Conservation (phyloP, 2,113 vertebrate species). For the Calidris pygmaea region DNA sequence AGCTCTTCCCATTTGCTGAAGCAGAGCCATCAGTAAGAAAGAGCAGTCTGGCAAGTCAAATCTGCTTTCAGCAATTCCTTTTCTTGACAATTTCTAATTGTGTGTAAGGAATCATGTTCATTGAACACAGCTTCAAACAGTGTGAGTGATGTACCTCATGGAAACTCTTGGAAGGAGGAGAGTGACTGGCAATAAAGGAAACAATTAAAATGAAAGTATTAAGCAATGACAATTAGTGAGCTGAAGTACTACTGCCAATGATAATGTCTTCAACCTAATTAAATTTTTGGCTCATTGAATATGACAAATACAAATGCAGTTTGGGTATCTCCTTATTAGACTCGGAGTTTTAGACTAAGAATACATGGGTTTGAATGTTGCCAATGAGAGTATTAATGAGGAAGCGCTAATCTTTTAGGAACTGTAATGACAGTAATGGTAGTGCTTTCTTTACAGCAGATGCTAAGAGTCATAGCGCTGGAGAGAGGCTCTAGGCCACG, state of each 20-base stretch:
- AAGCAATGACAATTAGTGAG: conserved; percentile 35
- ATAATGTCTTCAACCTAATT: conserved; percentile 59
- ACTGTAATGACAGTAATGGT: not conserved
- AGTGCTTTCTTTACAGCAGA: not conserved
- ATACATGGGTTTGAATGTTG: not conserved
- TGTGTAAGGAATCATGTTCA: not conserved
- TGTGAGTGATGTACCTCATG: not conserved
- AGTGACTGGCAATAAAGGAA: conserved; percentile 6
- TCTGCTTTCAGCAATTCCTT: not conserved
- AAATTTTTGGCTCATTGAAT: conserved; percentile 65
- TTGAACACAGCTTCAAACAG: not conserved
- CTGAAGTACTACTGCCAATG: conserved; percentile 15
- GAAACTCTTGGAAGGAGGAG: not conserved
- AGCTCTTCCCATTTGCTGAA: not conserved
- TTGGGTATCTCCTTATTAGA: conserved; percentile 11
- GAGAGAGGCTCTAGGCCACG: not conserved
- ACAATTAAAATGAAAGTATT: conserved; percentile 39
- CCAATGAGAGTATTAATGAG: not conserved
- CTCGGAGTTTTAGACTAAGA: not conserved
- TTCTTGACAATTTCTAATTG: not conserved
- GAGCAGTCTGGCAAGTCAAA: not conserved
- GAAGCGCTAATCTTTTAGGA: not conserved
- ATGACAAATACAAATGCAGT: conserved; percentile 57
- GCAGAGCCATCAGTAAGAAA: not conserved
- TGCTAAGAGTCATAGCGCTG: not conserved